Evolutionary conservation across 2,113 vertebrate species (phyloP).

Genomic region (Antennarius striatus): DNA sequence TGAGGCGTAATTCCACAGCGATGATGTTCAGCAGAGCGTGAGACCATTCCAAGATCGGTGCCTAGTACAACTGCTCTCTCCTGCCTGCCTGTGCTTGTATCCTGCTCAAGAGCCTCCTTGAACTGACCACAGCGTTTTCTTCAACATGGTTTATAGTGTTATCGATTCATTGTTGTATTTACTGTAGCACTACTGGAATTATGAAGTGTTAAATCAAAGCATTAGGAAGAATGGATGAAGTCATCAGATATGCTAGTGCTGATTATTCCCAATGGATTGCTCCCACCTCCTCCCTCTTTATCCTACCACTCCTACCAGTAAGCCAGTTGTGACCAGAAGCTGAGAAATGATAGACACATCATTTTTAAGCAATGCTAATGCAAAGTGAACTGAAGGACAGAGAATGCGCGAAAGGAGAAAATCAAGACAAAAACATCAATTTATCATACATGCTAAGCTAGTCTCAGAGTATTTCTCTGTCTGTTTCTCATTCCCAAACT

Average conservation of each 20-base stretch:
- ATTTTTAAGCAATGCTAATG: slow-evolving; percentile 50
- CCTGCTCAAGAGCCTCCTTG: slow-evolving; percentile 33
- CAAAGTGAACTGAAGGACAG: slow-evolving; percentile 27
- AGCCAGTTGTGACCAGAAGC: slow-evolving; percentile 61
- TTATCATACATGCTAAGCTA: slow-evolving; percentile 43
- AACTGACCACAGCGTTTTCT: slow-evolving; percentile 47
- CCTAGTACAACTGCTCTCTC: slow-evolving; percentile 41
- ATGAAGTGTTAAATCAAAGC: slow-evolving; percentile 62
- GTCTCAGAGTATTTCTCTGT: slow-evolving; percentile 40
- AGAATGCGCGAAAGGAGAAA: slow-evolving; percentile 5
- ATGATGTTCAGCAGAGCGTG: slow-evolving; percentile 64
- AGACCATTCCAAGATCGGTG: slow-evolving; percentile 45
- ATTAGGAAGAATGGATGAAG: slow-evolving; percentile 57
- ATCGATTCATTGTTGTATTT: slow-evolving; percentile 60
- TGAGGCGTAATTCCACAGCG: slow-evolving; percentile 57
- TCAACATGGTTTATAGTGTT: slow-evolving; percentile 38
- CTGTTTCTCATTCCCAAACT: slow-evolving; percentile 52
- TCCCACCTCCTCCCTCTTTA: slow-evolving; percentile 5
- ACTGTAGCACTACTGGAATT: slow-evolving; percentile 54
- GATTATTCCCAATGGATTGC: slow-evolving; percentile 60
- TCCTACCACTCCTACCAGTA: slow-evolving; percentile 31
- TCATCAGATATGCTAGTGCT: slow-evolving; percentile 61
- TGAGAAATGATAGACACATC: slow-evolving; percentile 55
- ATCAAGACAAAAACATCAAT: slow-evolving; percentile 29
- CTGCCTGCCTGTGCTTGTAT: slow-evolving; percentile 20